Conservation (phyloP, 2,113 vertebrate species). For the Podilymbus podiceps region DNA sequence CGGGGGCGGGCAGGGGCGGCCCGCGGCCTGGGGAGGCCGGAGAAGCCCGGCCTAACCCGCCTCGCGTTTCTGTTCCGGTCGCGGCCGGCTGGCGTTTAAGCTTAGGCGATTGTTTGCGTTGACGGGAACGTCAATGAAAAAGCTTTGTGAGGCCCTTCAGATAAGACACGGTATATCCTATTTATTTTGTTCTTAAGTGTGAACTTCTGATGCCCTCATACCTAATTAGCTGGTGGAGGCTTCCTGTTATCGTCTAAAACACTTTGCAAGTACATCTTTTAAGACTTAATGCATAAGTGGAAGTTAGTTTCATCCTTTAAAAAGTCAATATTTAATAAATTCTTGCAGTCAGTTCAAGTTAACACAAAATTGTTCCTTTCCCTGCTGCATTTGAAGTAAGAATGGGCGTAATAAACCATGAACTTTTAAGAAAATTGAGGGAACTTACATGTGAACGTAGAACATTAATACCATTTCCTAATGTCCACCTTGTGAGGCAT, state of each 20-base stretch:
- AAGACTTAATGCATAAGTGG: neutral
- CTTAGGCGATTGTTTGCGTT: fast-evolving
- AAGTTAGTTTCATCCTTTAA: neutral
- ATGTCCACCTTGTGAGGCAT: fast-evolving
- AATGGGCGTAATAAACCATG: fast-evolving
- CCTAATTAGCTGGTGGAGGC: fast-evolving
- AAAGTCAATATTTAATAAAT: neutral
- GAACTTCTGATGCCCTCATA: fast-evolving
- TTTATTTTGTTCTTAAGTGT: fast-evolving
- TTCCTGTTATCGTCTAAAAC: fast-evolving
- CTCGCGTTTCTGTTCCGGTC: fast-evolving
- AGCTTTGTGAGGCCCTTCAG: neutral
- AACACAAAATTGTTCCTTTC: neutral
- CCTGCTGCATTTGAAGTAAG: neutral
- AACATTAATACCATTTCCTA: fast-evolving
- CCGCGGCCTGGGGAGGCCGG: too few relatives aligned
- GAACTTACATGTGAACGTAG: neutral
- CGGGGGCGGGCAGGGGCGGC: neutral
- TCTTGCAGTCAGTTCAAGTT: neutral
- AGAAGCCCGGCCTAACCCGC: too few relatives aligned
- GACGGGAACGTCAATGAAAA: neutral
- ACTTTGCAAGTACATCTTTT: fast-evolving
- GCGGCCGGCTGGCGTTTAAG: too few relatives aligned
- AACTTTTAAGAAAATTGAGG: neutral
- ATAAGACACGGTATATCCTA: neutral